Evolutionary conservation across 2,888 invertebrate genomes (phyloP), one percentile per base, ranked within the genome.

Genomic region (Drosophila rubida): DNA sequence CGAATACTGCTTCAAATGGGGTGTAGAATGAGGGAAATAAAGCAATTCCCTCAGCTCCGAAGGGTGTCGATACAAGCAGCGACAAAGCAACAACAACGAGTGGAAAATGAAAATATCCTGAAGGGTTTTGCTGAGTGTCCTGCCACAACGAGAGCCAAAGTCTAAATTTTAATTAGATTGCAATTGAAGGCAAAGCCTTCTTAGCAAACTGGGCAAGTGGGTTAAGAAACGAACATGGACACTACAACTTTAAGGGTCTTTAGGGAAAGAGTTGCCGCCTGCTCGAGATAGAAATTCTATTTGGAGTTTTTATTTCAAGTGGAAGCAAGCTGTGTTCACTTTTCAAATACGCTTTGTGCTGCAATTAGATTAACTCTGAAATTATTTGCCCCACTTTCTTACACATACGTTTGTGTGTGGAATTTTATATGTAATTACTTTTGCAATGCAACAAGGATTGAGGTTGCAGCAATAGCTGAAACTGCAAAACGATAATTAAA

Each of bases 121-220:
- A 71, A 68, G 75, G 44, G 60, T 46, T 57, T 61, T 27, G 25
- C n/a, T 45, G 41, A 66, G 54, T 49, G 58, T 59, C 45, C 69
- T 54, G 37, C 59, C 35, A 55, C 27, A 19, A n/a, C 37, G 16
- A 37, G 30, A 46, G 48, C 55, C 46, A 57, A 73, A 61, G 55
- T 67, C 57, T 53, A 78, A 84, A 76, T 77, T 82, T 79, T 82
- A 85, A 82, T 82, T 82, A 82, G 78, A 85, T 78, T 75, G 74
- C 67, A 71, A 71, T 71, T 69, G 25, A 59, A 50, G 19, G n/a
- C 49, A 49, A 49, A 50, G 63, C 44, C 57, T 27, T 16, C 49
- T 58, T 41, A 32, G 22, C 9, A 41, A 49, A 23, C 41, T 48
- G 41, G n/a, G 35, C 41, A 62, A 69, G 41, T 75, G 64, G 44